Evolutionary conservation across 1,140 invertebrate species (phyloP).

Genomic region (Polypedilum vanderplanki): DNA sequence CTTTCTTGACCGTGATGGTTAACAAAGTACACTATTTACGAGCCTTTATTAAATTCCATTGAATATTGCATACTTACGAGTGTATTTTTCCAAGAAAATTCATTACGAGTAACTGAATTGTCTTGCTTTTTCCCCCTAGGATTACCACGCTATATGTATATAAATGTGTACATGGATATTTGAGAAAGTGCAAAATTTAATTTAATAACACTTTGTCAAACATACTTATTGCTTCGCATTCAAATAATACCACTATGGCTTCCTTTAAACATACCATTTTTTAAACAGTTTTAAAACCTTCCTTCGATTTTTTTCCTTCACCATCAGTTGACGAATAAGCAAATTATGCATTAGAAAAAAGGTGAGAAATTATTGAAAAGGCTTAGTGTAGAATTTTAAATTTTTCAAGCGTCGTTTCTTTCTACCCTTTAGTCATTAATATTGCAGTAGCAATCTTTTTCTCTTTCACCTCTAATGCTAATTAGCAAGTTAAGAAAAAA

Average conservation of each 20-base stretch:
- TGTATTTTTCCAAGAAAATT: conserved; percentile 7
- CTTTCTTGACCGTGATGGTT: conserved; percentile 16
- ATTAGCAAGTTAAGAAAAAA: too few species aligned
- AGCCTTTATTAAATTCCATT: conserved; percentile 18
- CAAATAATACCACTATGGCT: background rate
- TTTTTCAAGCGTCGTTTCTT: too few species aligned
- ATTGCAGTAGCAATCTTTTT: too few species aligned
- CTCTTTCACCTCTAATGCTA: too few species aligned
- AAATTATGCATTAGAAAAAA: too few species aligned
- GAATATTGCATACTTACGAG: conserved; percentile 4
- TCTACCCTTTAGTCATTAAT: too few species aligned
- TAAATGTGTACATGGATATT: background rate
- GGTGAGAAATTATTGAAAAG: too few species aligned
- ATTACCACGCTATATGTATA: too few species aligned
- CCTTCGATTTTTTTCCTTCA: too few species aligned
- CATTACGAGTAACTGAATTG: background rate
- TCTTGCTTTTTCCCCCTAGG: too few species aligned
- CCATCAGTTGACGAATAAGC: too few species aligned
- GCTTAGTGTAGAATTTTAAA: too few species aligned
- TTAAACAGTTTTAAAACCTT: background rate
- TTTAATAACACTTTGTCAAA: conserved; percentile 6
- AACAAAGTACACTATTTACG: background rate
- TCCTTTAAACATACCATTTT: conserved; percentile 19
- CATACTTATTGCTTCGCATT: background rate
- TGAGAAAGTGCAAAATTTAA: conserved; percentile 19